phyloP scores from a whole-genome alignment of 2,797 vertebrate genomes.

The Oreonectes daqikongensis region DNA sequence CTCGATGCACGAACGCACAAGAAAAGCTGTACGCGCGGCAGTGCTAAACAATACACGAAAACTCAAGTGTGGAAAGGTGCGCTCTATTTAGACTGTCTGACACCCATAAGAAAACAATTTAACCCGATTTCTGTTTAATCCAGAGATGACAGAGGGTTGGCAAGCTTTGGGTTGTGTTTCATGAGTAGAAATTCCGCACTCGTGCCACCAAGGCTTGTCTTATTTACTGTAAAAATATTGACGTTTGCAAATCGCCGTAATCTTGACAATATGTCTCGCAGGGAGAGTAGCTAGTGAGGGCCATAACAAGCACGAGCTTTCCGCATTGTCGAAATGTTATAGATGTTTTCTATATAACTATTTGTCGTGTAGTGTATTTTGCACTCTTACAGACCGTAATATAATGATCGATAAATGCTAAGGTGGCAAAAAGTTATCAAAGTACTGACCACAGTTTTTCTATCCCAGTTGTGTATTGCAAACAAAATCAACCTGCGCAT shows the following conservation, averaged over 20 bases:
- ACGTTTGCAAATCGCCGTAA: conserved; percentile 28
- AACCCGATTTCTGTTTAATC: conserved; percentile 20
- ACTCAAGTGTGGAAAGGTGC: not conserved
- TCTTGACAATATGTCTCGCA: not conserved
- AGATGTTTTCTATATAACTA: not conserved
- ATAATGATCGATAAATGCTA: not conserved
- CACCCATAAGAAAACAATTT: conserved; percentile 2
- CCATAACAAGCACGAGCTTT: not conserved
- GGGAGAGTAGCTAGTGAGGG: not conserved
- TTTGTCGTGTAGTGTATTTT: not conserved
- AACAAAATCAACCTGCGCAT: conserved; percentile 12
- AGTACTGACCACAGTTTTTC: not conserved
- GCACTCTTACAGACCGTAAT: not conserved
- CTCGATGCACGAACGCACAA: not conserved
- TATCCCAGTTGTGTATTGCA: not conserved
- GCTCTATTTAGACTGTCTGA: not conserved
- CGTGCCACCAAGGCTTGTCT: conserved; percentile 16
- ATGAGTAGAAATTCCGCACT: not conserved
- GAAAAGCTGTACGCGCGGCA: not conserved
- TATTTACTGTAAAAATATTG: conserved; percentile 39
- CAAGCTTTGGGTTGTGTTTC: not conserved
- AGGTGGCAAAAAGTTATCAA: not conserved
- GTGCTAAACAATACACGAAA: not conserved
- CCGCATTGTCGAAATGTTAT: not conserved
- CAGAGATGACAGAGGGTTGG: conserved; percentile 22